phyloP scores from a whole-genome alignment of 2,113 vertebrate species.

The Atherinomorus stipes region DNA sequence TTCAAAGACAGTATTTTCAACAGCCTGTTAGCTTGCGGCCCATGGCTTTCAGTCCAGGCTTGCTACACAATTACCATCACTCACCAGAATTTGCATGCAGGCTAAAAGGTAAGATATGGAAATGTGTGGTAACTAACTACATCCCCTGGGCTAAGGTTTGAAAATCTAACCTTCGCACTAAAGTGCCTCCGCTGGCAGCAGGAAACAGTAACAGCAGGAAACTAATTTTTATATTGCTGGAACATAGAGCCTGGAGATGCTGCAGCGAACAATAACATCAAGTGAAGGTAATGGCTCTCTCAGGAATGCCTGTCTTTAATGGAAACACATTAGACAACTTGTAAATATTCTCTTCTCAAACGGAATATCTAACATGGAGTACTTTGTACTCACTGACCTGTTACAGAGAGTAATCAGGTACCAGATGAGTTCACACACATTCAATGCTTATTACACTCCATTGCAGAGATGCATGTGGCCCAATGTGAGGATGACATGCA shows the following conservation, averaged over 20 bases:
- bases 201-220: slow-evolving; percentile 32
- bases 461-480: not conserved
- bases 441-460: too few relatives aligned
- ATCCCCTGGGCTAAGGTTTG: slow-evolving; percentile 45
- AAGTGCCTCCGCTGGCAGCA: slow-evolving; percentile 36
- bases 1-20: slow-evolving; percentile 53
- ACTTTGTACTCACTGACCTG: not conserved
- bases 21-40: slow-evolving; percentile 49
- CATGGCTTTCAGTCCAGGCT: slow-evolving; percentile 42
- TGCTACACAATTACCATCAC: slow-evolving; percentile 62
- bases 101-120: slow-evolving; percentile 59
- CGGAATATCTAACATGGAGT: slow-evolving; percentile 7
- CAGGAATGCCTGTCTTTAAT: slow-evolving; percentile 17
- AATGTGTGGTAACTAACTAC: slow-evolving; percentile 60
- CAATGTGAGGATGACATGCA: not conserved
- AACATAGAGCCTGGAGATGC: slow-evolving; percentile 37
- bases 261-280: slow-evolving; percentile 49
- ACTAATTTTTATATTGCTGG: slow-evolving; percentile 25
- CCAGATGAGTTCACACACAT: not conserved
- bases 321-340: slow-evolving; percentile 1
- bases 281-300: slow-evolving; percentile 27
- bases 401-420: not conserved
- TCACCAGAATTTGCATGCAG: slow-evolving; percentile 53
- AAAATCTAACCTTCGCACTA: slow-evolving; percentile 41
- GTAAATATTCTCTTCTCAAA: slow-evolving; percentile 26